These are phyloP conservation scores for Drepana arcuata DNA, from an alignment of 1,140 invertebrate species.

Conservation along the genomic window DNA sequence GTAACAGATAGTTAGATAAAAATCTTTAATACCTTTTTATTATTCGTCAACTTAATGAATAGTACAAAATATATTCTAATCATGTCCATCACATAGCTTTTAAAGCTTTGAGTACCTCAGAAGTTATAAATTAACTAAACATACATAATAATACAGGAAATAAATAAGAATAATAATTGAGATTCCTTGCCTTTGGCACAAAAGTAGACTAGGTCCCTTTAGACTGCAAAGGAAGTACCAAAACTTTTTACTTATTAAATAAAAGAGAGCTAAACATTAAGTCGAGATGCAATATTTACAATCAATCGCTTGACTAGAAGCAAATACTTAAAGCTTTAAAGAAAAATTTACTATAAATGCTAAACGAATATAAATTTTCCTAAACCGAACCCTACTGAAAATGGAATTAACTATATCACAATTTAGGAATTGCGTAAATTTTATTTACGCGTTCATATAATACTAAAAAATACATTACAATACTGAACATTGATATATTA, in stretches of 20 bases:
- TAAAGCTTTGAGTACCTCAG: constrained; percentile 31
- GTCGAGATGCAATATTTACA: background rate
- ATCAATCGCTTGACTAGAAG: constrained; percentile 46
- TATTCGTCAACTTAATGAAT: constrained; percentile 9
- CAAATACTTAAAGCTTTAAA: constrained; percentile 27
- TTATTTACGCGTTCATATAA: constrained; percentile 26
- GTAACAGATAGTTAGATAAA: too few relatives aligned
- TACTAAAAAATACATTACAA: too few relatives aligned
- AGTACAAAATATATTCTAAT: constrained; percentile 23
- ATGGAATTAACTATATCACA: constrained; percentile 60
- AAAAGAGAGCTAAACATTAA: background rate
- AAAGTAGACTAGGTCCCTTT: constrained; percentile 44
- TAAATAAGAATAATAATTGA: constrained; percentile 29
- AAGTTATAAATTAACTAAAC: constrained; percentile 31
- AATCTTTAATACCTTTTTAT: too few relatives aligned
- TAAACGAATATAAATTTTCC: constrained; percentile 19
- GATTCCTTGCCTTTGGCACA: constrained; percentile 64
- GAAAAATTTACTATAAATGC: constrained; percentile 30
- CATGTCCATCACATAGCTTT: constrained; percentile 53
- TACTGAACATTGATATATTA: constrained; percentile 54
- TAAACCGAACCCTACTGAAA: constrained; percentile 30
- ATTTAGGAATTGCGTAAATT: constrained; percentile 57
- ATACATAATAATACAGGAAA: constrained; percentile 1
- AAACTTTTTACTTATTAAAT: background rate
- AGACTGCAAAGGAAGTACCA: constrained; percentile 8